Percentiles rank a stretch among this genome's conserved stretches.
These are phyloP conservation scores for Dryomyza anilis DNA, from an alignment of 2,888 invertebrate species.

Conservation along the genomic window DNA sequence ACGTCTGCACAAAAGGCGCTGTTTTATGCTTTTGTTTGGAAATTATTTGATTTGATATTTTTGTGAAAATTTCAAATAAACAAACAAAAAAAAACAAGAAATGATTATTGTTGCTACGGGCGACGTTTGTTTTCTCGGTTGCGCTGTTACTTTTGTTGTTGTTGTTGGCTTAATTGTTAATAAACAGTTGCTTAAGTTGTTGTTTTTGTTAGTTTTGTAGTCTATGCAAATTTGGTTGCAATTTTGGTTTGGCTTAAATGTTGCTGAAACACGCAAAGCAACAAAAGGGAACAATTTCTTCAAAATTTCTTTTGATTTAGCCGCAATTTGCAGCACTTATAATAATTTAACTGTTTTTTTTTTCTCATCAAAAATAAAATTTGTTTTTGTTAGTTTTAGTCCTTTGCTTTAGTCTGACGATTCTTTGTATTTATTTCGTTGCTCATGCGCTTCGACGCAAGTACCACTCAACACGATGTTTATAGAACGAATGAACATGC, in stretches of 20 bases:
- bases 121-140: conserved; percentile 20
- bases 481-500: conserved; percentile 42
- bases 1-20: too few species aligned
- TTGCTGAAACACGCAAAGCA: too few species aligned
- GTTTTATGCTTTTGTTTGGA: background rate
- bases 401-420: background rate
- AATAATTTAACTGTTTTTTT: background rate
- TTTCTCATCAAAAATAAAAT: background rate
- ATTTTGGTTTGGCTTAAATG: too few species aligned
- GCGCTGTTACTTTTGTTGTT: conserved; percentile 24
- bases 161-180: conserved; percentile 5
- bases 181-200: too few species aligned
- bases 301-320: too few species aligned
- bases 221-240: too few species aligned
- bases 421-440: background rate
- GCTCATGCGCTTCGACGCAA: conserved; percentile 7
- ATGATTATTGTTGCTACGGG: conserved; percentile 27
- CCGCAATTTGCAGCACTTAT: too few species aligned
- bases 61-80: conserved; percentile 25
- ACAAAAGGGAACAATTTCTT: too few species aligned
- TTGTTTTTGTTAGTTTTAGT: background rate
- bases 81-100: too few species aligned
- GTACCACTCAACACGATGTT: conserved; percentile 19
- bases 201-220: too few species aligned
- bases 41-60: background rate